Evolutionary conservation across 2,888 invertebrate genomes (phyloP).

Genomic region (Anarsia innoxiella): DNA sequence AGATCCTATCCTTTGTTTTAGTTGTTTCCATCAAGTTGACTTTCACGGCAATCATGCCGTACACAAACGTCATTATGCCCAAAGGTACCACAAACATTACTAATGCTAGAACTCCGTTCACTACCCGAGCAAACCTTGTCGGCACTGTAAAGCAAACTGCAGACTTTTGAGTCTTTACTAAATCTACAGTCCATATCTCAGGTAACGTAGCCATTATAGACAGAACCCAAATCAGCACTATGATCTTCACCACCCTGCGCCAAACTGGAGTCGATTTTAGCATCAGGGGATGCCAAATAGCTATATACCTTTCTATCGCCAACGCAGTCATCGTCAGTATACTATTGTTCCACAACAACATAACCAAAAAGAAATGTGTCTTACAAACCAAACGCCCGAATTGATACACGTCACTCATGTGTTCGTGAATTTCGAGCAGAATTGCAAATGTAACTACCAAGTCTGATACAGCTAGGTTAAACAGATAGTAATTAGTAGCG

Average conservation of each 20-base stretch:
- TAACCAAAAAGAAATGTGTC: conserved; percentile 37
- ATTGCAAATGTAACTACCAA: conserved; percentile 47
- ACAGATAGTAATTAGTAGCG: conserved; percentile 55
- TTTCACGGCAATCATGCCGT: conserved; percentile 44
- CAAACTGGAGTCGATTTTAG: conserved; percentile 32
- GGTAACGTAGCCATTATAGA: conserved; percentile 39
- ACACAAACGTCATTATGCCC: conserved; percentile 41
- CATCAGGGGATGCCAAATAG: conserved; percentile 41
- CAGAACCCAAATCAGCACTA: conserved; percentile 36
- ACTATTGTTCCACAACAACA: conserved; percentile 42
- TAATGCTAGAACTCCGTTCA: conserved; percentile 38
- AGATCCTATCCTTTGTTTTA: conserved; percentile 30
- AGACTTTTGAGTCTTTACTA: conserved; percentile 29
- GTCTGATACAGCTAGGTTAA: conserved; percentile 55
- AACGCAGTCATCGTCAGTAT: conserved; percentile 45
- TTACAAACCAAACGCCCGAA: conserved; percentile 35
- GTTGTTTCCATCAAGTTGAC: conserved; percentile 31
- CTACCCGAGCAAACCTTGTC: conserved; percentile 24
- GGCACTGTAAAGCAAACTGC: conserved; percentile 39
- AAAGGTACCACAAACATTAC: conserved; percentile 42
- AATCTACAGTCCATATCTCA: conserved; percentile 36
- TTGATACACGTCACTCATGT: conserved; percentile 22
- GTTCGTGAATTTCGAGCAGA: conserved; percentile 34
- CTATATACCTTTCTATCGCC: conserved; percentile 46
- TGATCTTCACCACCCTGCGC: conserved; percentile 38